Conservation (phyloP, 2,113 vertebrate genomes). For the Notiomystis cincta region DNA sequence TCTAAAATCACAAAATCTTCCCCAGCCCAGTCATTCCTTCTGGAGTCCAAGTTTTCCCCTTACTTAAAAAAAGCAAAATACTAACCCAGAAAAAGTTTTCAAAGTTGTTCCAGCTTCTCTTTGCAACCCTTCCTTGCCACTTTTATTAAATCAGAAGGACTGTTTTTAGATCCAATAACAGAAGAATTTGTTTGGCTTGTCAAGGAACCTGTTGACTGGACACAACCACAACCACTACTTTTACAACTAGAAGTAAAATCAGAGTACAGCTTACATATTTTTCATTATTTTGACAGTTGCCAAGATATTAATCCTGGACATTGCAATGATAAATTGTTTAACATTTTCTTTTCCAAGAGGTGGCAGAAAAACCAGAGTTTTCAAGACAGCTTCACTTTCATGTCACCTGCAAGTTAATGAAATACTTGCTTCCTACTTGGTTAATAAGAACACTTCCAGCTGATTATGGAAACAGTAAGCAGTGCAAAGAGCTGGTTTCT, state of each 20-base stretch:
- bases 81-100: not conserved
- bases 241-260: slow-evolving; percentile 6
- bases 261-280: not conserved
- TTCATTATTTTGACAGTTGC: not conserved
- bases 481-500: not conserved
- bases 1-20: not conserved
- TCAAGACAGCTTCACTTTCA: not conserved
- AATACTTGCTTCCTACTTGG: not conserved
- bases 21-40: not conserved
- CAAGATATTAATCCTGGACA: not conserved
- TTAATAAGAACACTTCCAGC: not conserved
- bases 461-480: not conserved
- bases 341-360: not conserved
- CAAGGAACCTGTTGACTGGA: not conserved
- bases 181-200: not conserved
- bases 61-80: not conserved
- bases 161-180: not conserved
- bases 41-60: not conserved
- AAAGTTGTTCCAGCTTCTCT: not conserved
- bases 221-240: not conserved
- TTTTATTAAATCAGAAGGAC: not conserved
- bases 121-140: not conserved
- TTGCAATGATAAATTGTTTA: not conserved
- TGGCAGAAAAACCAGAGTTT: not conserved
- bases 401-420: not conserved